A percentile compares a stretch with the other conserved stretches of the same genome.
These are phyloP conservation scores for Rhea americana DNA, from an alignment of 2,113 vertebrate species.

Conservation along the genomic window DNA sequence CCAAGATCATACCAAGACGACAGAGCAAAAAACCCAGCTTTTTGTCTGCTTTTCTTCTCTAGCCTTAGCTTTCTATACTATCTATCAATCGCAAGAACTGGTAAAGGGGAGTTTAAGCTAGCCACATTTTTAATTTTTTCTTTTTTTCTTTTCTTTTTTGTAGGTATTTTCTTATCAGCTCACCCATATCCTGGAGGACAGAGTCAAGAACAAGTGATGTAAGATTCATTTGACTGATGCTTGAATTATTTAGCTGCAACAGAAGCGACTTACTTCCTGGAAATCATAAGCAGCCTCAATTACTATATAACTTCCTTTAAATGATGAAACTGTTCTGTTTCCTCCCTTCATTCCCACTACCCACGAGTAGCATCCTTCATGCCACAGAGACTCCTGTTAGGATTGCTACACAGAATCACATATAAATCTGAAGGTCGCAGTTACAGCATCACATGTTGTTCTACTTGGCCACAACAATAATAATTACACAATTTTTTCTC, in stretches of 20 bases:
- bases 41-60: background rate
- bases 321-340: background rate
- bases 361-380: background rate
- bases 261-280: background rate
- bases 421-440: background rate
- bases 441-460: background rate
- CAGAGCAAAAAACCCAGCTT: background rate
- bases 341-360: background rate
- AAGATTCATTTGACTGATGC: slow-evolving; percentile 65
- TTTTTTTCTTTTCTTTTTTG: slow-evolving; percentile 41
- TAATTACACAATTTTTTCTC: background rate
- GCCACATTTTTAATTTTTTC: background rate
- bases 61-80: background rate
- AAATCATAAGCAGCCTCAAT: background rate
- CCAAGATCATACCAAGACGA: background rate
- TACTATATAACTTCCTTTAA: background rate
- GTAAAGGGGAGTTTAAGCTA: background rate
- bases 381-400: background rate
- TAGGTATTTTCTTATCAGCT: slow-evolving; percentile 91
- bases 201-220: slow-evolving; percentile 90
- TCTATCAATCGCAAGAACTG: background rate
- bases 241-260: background rate
- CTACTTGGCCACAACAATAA: background rate
- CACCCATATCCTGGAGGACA: slow-evolving; percentile 91
- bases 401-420: background rate